Evolutionary conservation across 2,797 vertebrate species (phyloP), one percentile per base, ranked within the genome.

Genomic region (Chloroceryle amazona): DNA sequence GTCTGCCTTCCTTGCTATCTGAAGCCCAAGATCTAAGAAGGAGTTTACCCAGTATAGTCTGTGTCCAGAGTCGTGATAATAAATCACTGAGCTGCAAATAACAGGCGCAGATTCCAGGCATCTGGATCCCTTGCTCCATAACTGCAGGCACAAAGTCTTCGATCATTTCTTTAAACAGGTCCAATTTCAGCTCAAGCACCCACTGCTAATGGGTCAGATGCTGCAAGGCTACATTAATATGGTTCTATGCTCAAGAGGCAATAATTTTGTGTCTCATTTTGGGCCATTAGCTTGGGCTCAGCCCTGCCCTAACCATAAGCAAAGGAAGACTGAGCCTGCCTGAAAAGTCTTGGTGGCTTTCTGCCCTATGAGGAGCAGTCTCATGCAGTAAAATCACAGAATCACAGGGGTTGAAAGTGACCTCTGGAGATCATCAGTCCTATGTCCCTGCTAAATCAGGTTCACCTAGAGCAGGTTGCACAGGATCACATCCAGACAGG

Each of bases 41-140:
- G 41, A 61, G 29, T 78, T 78, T 93, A 78, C 72, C 91, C 95
- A 86, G 67, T 28, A 74, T 58, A 57, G n/a, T 65, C 71, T 92
- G 52, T 37, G 20, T 86, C 86, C 89, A 82, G 41, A 70, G 65
- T 63, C 49, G 61, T 87, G 74, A 37, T 90, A 92, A 89, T 94
- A 90, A 97, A 96, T 94, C 91, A 93, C 26, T 76, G 73, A 61
- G 47, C 33, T 80, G 60, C 67, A 92, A 73, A 54, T 19, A 90
- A 83, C 44, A 94, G 80, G 31, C 78, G 87, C 86, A 89, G 72
- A 95, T 89, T 75, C 37, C 71, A 92, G 81, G 75, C 65, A 47
- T 94, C 80, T 82, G 90, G 49, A 89, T 25, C 37, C 14, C 33
- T 93, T 0, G 0, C 17, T 85, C 71, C 3, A 1, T 79, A 85